These are phyloP conservation scores for Pollenia angustigena DNA, from an alignment of 2,888 invertebrate species.

Conservation along the genomic window DNA sequence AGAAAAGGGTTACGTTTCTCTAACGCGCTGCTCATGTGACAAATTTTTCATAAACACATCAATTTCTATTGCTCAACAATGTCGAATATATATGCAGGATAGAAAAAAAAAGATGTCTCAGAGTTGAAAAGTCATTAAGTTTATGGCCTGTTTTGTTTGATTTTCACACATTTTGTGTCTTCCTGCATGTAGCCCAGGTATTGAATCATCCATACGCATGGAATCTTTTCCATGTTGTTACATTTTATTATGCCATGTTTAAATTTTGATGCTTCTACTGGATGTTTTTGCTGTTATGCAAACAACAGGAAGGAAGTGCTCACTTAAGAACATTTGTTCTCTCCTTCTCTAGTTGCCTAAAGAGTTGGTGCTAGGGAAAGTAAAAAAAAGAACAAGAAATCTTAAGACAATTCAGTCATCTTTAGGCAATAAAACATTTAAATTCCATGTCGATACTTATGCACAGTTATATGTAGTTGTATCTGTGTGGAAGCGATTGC, in stretches of 20 bases:
- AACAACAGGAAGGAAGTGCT: slow-evolving; percentile 74
- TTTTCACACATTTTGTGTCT: slow-evolving; percentile 61
- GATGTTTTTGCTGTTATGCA: background rate
- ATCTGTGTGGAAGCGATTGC: background rate
- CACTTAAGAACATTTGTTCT: slow-evolving; percentile 68
- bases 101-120: background rate
- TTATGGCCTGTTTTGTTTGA: slow-evolving; percentile 67
- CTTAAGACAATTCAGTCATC: slow-evolving; percentile 37
- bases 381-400: slow-evolving; percentile 73
- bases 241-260: slow-evolving; percentile 50
- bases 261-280: background rate
- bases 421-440: slow-evolving; percentile 58
- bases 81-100: background rate
- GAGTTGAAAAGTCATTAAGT: slow-evolving; percentile 59
- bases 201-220: slow-evolving; percentile 44
- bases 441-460: slow-evolving; percentile 30
- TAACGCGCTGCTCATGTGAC: slow-evolving; percentile 39
- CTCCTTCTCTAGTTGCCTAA: background rate
- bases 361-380: slow-evolving; percentile 72
- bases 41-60: slow-evolving; percentile 41
- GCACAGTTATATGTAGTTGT: background rate
- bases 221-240: slow-evolving; percentile 40
- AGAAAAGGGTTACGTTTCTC: slow-evolving; percentile 32
- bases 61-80: background rate
- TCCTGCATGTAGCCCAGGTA: slow-evolving; percentile 37